phyloP scores from a whole-genome alignment of 2,113 vertebrate species.

The Axis porcinus region DNA sequence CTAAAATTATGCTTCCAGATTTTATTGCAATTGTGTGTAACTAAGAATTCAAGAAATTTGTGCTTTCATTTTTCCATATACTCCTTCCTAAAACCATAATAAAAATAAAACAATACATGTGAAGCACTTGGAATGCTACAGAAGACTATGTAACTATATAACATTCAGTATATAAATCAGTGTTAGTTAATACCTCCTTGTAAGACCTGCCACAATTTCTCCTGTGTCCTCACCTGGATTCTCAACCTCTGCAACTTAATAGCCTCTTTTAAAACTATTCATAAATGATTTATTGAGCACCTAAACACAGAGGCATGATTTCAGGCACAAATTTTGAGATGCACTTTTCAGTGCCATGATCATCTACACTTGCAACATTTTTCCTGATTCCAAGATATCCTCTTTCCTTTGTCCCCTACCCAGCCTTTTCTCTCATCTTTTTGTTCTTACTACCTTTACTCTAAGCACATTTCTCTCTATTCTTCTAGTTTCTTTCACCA shows the following conservation, averaged over 20 bases:
- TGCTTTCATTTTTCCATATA: background rate
- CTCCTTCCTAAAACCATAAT: background rate
- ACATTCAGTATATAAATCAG: background rate
- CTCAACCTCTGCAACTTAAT: background rate
- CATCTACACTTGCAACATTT: background rate
- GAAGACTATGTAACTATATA: background rate
- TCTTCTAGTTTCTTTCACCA: background rate
- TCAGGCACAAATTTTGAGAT: background rate
- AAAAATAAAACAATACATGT: background rate
- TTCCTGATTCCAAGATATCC: background rate
- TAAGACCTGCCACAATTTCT: background rate
- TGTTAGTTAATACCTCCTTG: background rate
- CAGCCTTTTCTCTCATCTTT: background rate
- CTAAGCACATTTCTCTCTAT: background rate
- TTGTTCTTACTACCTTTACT: background rate
- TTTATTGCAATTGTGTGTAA: background rate
- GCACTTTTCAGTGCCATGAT: background rate
- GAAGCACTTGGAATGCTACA: background rate
- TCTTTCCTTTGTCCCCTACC: background rate
- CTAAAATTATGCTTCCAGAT: conserved; percentile 26
- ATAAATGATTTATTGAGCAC: background rate
- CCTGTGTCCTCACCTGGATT: background rate
- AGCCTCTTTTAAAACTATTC: background rate
- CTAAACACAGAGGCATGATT: background rate
- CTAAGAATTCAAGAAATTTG: background rate